These are phyloP conservation scores for Lycaon pictus DNA, from an alignment of 2,113 vertebrate species.

Conservation along the genomic window DNA sequence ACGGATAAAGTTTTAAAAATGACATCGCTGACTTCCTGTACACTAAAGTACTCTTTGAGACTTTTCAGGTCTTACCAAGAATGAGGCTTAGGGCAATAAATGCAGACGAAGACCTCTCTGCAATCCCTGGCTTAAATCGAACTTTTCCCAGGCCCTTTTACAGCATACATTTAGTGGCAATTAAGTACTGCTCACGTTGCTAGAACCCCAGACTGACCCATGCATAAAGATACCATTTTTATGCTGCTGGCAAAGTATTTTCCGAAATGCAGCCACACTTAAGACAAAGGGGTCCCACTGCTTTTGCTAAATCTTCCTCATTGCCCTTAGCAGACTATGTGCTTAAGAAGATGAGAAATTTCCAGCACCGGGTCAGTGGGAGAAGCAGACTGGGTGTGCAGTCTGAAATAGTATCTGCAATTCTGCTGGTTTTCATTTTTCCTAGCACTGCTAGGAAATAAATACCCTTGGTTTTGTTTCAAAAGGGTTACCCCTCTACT, in stretches of 20 bases:
- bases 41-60: not conserved
- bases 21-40: conserved; percentile 58
- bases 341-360: not conserved
- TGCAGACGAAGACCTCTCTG: not conserved
- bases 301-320: not conserved
- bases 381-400: not conserved
- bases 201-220: not conserved
- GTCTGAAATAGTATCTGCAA: not conserved
- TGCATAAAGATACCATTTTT: not conserved
- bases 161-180: not conserved
- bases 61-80: not conserved
- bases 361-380: not conserved
- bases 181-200: not conserved
- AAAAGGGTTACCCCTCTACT: not conserved
- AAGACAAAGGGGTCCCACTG: not conserved
- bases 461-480: not conserved
- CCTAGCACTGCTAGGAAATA: not conserved
- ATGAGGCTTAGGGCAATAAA: not conserved
- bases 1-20: conserved; percentile 42
- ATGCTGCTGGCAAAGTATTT: not conserved
- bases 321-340: not conserved
- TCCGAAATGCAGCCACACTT: not conserved
- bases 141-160: not conserved
- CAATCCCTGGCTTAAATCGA: not conserved
- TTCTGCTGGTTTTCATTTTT: not conserved